A percentile compares a stretch with the other conserved stretches of the same genome.
Conservation (phyloP, 1,140 invertebrate species). For the Drosophila burlai region DNA sequence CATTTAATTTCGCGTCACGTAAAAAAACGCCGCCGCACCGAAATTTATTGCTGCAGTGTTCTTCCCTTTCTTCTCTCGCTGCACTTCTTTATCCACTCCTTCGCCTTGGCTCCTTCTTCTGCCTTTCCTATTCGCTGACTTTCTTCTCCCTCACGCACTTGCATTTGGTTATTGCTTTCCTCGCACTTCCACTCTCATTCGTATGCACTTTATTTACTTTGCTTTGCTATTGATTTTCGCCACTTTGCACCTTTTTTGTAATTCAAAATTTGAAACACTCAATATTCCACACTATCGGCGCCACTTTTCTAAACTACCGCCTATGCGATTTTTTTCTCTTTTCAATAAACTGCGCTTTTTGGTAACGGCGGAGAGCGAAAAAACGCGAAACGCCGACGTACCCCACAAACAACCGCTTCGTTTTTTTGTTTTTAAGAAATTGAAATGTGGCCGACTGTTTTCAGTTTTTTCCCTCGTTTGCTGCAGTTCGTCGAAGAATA, state of each 20-base stretch:
- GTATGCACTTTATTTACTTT: conserved; percentile 80
- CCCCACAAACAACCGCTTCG: conserved; percentile 9
- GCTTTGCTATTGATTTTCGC: conserved; percentile 78
- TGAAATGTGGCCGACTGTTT: background rate
- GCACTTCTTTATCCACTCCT: conserved; percentile 31
- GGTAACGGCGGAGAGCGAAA: conserved; percentile 7
- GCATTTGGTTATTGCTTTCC: conserved; percentile 26
- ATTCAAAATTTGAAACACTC: conserved; percentile 1
- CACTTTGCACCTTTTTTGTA: conserved; percentile 50
- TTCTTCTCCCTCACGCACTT: conserved; percentile 40
- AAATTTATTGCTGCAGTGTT: conserved; percentile 39
- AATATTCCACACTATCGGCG: background rate
- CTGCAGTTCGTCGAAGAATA: background rate
- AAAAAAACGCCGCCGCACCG: conserved; percentile 33
- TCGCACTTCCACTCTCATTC: conserved; percentile 38
- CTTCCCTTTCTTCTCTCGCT: conserved; percentile 22
- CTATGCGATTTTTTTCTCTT: background rate
- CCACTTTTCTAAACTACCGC: conserved; percentile 10
- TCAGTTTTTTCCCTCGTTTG: background rate
- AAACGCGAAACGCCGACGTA: conserved; percentile 28
- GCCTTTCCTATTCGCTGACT: conserved; percentile 26
- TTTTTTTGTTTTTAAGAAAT: too few relatives aligned
- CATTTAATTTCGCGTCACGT: conserved; percentile 80
- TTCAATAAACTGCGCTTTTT: conserved; percentile 16
- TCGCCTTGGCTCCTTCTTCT: conserved; percentile 21